These are phyloP conservation scores for Volucella bombylans DNA, from an alignment of 2,888 invertebrate species.

Conservation along the genomic window DNA sequence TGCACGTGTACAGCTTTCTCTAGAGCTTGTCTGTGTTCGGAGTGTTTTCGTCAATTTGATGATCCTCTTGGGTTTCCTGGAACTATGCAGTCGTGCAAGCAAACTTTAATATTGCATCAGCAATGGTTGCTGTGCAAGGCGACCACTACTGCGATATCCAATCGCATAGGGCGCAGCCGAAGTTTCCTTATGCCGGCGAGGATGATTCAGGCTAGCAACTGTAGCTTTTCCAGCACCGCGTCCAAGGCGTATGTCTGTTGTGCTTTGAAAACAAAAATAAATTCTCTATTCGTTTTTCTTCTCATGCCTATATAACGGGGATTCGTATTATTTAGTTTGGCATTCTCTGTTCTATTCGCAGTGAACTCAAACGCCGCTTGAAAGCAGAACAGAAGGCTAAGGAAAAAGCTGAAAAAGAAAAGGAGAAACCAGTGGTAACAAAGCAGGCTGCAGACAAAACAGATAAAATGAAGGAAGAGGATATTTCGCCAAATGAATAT, in stretches of 20 bases:
- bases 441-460: constrained; percentile 80
- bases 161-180: background rate
- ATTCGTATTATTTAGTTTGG: background rate
- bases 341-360: constrained; percentile 82
- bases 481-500: constrained; percentile 97
- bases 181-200: background rate
- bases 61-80: background rate
- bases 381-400: constrained; percentile 97
- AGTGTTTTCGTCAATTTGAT: background rate
- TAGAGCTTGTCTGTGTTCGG: background rate
- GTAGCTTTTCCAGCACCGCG: constrained; percentile 46
- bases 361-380: constrained; percentile 95
- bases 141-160: background rate
- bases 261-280: constrained; percentile 9
- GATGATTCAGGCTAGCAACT: constrained; percentile 22
- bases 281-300: background rate
- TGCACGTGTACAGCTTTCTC: constrained; percentile 53
- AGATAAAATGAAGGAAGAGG: constrained; percentile 86
- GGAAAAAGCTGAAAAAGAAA: constrained; percentile 91
- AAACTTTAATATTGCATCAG: constrained; percentile 52
- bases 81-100: constrained; percentile 50
- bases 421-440: constrained; percentile 79
- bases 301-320: background rate
- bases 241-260: constrained; percentile 52
- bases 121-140: constrained; percentile 9